Percentiles rank a stretch among this genome's conserved stretches.
These are phyloP conservation scores for Bactericera cockerelli DNA, from an alignment of 1,140 invertebrate species.

Conservation along the genomic window DNA sequence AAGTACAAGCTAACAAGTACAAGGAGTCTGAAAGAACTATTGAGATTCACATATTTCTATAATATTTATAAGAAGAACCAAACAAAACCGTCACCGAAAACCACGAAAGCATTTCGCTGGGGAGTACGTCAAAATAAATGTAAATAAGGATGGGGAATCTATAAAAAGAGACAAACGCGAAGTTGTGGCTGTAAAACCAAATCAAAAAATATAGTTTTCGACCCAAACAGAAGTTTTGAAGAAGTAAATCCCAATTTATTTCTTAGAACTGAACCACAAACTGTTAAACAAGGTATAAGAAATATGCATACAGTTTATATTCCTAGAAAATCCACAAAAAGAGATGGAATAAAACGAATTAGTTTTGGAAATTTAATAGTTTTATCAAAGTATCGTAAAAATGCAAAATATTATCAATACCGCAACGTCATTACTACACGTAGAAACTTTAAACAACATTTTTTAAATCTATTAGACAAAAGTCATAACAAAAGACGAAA, in stretches of 20 bases:
- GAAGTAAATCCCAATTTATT: neutral
- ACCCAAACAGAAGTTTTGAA: constrained; percentile 1
- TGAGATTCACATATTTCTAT: neutral
- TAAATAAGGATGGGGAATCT: neutral
- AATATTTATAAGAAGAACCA: neutral
- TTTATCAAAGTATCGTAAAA: too few relatives aligned
- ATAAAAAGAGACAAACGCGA: neutral
- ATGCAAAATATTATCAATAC: too few relatives aligned
- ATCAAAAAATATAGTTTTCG: neutral
- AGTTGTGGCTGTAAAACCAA: too few relatives aligned
- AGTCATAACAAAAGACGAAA: neutral
- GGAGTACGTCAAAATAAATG: neutral
- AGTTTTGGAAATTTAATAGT: too few relatives aligned
- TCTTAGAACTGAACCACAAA: neutral
- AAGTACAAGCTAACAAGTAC: neutral
- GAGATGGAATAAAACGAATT: too few relatives aligned
- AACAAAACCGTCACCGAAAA: neutral
- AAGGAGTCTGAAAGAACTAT: neutral
- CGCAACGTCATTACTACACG: too few relatives aligned
- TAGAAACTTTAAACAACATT: neutral
- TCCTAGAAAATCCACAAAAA: too few relatives aligned
- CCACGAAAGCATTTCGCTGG: neutral
- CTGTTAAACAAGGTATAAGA: too few relatives aligned
- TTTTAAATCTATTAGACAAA: neutral
- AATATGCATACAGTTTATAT: too few relatives aligned